These are phyloP conservation scores for Nomada fucata DNA, from an alignment of 2,888 invertebrate genomes.

Conservation along the genomic window DNA sequence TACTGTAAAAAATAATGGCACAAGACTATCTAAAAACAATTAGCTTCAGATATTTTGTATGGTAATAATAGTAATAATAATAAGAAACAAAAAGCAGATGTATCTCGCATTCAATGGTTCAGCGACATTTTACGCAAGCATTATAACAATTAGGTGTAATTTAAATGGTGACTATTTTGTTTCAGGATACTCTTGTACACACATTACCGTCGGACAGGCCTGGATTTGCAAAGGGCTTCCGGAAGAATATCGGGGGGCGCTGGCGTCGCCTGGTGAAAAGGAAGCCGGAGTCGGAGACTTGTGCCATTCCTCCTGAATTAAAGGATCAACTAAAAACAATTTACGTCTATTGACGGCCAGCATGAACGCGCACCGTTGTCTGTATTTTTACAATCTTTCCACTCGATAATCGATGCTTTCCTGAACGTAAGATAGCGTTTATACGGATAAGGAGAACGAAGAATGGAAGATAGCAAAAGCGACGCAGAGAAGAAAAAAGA, in stretches of 20 bases:
- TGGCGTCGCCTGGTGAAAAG: constrained; percentile 94
- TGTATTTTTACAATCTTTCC: constrained; percentile 72
- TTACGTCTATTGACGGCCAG: constrained; percentile 90
- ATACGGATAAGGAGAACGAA: constrained; percentile 45
- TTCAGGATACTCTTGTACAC: constrained; percentile 92
- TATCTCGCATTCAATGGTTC: not conserved
- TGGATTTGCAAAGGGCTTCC: constrained; percentile 92
- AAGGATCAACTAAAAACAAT: constrained; percentile 95
- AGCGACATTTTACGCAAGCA: not conserved
- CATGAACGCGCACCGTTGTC: constrained; percentile 44
- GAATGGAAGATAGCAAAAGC: constrained; percentile 21
- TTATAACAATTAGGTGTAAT: not conserved
- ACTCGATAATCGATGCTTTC: constrained; percentile 77
- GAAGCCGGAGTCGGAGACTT: constrained; percentile 92
- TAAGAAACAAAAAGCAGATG: too few relatives aligned
- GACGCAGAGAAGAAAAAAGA: constrained; percentile 4
- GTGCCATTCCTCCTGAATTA: constrained; percentile 94
- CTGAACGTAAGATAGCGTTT: constrained; percentile 73
- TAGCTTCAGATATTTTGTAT: too few relatives aligned
- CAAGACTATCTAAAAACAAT: too few relatives aligned
- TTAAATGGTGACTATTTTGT: constrained; percentile 68
- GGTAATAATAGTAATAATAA: too few relatives aligned
- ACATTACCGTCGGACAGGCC: constrained; percentile 87
- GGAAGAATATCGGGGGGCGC: constrained; percentile 93
- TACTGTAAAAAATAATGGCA: too few relatives aligned